Percentiles rank a stretch among this genome's conserved stretches.
Conservation (phyloP, 1,140 invertebrate genomes). For the Sinonovacula constricta region DNA sequence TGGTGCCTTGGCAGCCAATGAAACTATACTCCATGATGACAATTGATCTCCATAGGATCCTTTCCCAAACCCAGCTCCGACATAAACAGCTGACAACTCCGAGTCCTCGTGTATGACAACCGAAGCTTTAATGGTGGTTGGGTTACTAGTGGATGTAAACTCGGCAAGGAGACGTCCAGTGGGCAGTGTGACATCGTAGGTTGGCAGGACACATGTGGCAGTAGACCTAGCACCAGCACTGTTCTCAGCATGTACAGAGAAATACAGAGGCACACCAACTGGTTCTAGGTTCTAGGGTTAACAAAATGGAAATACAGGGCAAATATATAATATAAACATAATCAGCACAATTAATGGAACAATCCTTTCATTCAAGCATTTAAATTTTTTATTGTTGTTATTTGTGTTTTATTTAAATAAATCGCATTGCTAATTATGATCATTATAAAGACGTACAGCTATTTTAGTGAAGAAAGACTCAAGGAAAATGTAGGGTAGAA, state of each 20-base stretch:
- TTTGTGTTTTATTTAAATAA: neutral
- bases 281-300: neutral
- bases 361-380: neutral
- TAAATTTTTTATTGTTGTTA: too few species aligned
- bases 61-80: slow-evolving; percentile 52
- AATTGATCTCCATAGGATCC: slow-evolving; percentile 44
- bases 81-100: slow-evolving; percentile 8
- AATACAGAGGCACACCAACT: slow-evolving; percentile 47
- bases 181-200: slow-evolving; percentile 59
- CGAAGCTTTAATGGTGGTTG: slow-evolving; percentile 27
- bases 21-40: neutral
- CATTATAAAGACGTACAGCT: too few species aligned
- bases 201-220: slow-evolving; percentile 52
- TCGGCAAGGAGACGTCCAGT: slow-evolving; percentile 50
- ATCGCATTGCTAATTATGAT: too few species aligned
- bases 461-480: too few species aligned
- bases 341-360: neutral
- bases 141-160: slow-evolving; percentile 56
- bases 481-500: too few species aligned
- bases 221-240: slow-evolving; percentile 27
- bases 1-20: neutral
- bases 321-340: neutral
- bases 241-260: slow-evolving; percentile 55
- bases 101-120: slow-evolving; percentile 58
- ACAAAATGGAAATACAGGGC: neutral